phyloP scores from a whole-genome alignment of 2,797 vertebrate species.

The Pangasius sanitwongsei region DNA sequence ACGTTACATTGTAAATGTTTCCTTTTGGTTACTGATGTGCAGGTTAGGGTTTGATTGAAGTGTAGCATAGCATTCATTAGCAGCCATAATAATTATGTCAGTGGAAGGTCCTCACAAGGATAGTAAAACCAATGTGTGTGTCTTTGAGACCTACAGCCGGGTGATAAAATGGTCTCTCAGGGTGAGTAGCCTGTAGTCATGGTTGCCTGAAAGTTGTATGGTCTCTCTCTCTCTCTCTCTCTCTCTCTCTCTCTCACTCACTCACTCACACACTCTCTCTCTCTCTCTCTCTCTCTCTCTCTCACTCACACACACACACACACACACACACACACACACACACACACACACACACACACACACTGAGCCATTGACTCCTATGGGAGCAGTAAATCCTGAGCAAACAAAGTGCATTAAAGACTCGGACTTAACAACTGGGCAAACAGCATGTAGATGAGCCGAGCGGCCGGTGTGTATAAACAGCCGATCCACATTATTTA shows the following conservation, averaged over 20 bases:
- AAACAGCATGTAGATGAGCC: slow-evolving; percentile 43
- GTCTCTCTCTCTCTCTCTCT: neutral
- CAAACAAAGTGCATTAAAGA: slow-evolving; percentile 16
- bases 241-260: no score
- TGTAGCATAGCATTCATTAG: neutral
- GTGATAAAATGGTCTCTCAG: slow-evolving; percentile 42
- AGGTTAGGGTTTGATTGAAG: neutral
- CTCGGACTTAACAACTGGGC: slow-evolving; percentile 21
- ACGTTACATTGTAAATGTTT: neutral
- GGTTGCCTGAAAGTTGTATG: slow-evolving; percentile 23
- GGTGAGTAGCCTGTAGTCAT: slow-evolving; percentile 21
- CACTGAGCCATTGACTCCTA: no score
- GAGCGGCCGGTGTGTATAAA: slow-evolving; percentile 16
- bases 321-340: neutral
- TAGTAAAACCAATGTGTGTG: neutral
- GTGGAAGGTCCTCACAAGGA: neutral
- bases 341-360: neutral
- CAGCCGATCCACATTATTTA: slow-evolving; percentile 36
- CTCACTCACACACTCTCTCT: no score
- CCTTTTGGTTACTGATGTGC: neutral
- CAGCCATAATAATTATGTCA: neutral
- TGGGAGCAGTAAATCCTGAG: neutral
- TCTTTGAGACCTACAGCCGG: slow-evolving; percentile 11
- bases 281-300: no score
- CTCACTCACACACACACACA: neutral